phyloP scores from a whole-genome alignment of 2,797 vertebrate species.

The Tympanoctomys barrerae region DNA sequence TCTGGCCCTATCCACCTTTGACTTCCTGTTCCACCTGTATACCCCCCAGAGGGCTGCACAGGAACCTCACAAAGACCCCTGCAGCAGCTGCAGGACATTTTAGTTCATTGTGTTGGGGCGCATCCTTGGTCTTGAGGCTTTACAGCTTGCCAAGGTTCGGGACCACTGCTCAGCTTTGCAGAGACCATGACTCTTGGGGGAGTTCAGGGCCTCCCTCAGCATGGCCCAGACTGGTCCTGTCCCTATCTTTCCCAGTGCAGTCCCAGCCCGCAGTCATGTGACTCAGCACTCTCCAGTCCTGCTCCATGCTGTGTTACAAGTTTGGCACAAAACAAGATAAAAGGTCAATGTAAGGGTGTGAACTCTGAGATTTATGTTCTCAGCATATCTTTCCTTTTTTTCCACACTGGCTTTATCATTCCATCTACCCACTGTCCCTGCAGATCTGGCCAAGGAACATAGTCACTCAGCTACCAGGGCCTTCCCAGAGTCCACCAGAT shows the following conservation, averaged over 20 bases:
- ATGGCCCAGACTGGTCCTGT: not conserved
- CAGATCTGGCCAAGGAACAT: not conserved
- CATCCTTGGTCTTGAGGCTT: not conserved
- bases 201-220: not conserved
- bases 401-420: not conserved
- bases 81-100: not conserved
- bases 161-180: not conserved
- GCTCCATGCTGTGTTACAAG: no score
- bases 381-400: not conserved
- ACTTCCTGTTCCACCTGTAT: not conserved
- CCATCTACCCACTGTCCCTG: not conserved
- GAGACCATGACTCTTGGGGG: not conserved
- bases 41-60: not conserved
- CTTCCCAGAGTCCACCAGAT: not conserved
- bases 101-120: not conserved
- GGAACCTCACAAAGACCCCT: rapidly evolving
- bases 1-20: not conserved
- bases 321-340: not conserved
- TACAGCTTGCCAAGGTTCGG: not conserved
- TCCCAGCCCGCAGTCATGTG: not conserved
- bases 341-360: not conserved
- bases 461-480: not conserved
- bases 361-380: not conserved
- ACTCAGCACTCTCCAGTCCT: no score
- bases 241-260: not conserved